Conservation (phyloP, 1,140 invertebrate genomes). For the Tenebrio molitor region DNA sequence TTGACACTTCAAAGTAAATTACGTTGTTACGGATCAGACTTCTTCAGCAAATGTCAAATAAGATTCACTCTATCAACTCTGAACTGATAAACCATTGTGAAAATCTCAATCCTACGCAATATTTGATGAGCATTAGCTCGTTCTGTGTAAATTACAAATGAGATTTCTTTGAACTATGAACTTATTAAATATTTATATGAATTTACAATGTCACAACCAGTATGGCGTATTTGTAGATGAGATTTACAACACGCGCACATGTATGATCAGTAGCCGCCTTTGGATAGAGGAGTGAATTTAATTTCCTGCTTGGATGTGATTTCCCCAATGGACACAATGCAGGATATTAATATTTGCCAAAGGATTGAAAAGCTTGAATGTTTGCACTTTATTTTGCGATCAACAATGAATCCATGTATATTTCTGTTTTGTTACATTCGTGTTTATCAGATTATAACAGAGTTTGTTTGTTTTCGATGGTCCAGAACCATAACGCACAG, state of each 20-base stretch:
- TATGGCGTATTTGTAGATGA: conserved; percentile 1
- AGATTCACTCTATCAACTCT: too few species aligned
- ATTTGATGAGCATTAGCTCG: too few species aligned
- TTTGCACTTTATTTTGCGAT: conserved; percentile 26
- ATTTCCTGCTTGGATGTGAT: conserved; percentile 35
- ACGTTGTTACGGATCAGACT: too few species aligned
- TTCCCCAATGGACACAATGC: conserved; percentile 36
- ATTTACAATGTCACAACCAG: too few species aligned
- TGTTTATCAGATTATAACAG: conserved; percentile 9
- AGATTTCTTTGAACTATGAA: too few species aligned
- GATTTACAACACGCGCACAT: conserved; percentile 10
- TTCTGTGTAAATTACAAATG: too few species aligned
- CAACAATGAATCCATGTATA: conserved; percentile 13
- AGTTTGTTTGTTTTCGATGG: neutral
- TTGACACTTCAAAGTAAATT: conserved; percentile 5
- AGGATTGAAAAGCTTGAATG: conserved; percentile 38
- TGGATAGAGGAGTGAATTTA: conserved; percentile 22
- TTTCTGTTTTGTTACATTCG: neutral
- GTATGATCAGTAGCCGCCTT: conserved; percentile 17
- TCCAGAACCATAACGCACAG: neutral
- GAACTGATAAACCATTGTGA: too few species aligned
- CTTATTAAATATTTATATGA: too few species aligned
- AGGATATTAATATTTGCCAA: conserved; percentile 34
- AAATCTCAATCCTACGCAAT: too few species aligned
- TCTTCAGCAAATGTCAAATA: too few species aligned